Evolutionary conservation across 2,888 invertebrate genomes (phyloP).

Genomic region (Megaustenia siamemsis): DNA sequence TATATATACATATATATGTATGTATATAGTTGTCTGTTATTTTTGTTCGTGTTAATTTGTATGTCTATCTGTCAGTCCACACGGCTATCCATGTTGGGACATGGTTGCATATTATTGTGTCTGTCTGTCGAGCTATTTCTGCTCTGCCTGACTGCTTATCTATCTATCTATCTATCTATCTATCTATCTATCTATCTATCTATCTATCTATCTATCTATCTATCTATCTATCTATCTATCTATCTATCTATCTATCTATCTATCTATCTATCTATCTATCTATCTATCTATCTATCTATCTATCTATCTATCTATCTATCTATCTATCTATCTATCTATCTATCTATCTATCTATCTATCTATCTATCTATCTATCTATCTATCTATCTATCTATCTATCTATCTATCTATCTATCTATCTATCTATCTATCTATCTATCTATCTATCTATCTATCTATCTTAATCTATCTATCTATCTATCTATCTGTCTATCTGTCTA

Average conservation of each 20-base stretch:
- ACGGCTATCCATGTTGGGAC: not conserved
- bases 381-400: not conserved
- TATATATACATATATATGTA: slow-evolving; percentile 17
- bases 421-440: not conserved
- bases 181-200: slow-evolving; percentile 9
- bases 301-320: slow-evolving; percentile 21
- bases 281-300: slow-evolving; percentile 26
- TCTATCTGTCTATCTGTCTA: too few species aligned
- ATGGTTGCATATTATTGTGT: not conserved
- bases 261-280: slow-evolving; percentile 33
- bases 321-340: slow-evolving; percentile 16
- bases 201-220: slow-evolving; percentile 7
- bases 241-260: slow-evolving; percentile 35
- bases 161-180: slow-evolving; percentile 9
- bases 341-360: slow-evolving; percentile 21
- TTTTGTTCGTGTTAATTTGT: not conserved
- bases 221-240: slow-evolving; percentile 10
- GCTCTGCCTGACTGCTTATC: not conserved
- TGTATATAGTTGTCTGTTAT: slow-evolving; percentile 22
- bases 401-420: not conserved
- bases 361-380: slow-evolving; percentile 32
- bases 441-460: slow-evolving; percentile 9
- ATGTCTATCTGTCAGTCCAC: not conserved
- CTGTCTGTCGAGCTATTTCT: not conserved
- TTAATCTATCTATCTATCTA: not conserved